phyloP scores from a whole-genome alignment of 2,113 vertebrate species.

The Phylloscopus trochiloides region DNA sequence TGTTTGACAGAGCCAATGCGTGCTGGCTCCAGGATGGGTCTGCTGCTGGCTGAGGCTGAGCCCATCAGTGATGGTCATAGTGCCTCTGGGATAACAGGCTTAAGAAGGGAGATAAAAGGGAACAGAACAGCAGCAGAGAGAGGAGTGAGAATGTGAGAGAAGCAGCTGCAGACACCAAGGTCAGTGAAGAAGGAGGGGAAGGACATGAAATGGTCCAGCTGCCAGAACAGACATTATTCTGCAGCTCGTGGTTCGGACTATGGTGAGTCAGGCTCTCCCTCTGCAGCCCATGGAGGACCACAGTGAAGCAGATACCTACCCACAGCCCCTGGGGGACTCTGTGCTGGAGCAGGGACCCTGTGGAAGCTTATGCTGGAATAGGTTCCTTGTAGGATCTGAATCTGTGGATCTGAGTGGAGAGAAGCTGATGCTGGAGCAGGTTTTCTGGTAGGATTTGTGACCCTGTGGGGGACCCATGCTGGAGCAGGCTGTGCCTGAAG shows the following conservation, averaged over 20 bases:
- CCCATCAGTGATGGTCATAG: rapidly evolving
- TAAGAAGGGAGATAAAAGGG: neutral
- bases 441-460: neutral
- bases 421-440: neutral
- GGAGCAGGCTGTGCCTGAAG: neutral
- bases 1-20: neutral
- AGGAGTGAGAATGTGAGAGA: neutral
- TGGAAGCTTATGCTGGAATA: neutral
- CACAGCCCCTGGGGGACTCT: neutral
- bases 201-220: neutral
- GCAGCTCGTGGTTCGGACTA: rapidly evolving
- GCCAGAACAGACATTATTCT: neutral
- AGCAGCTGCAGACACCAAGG: neutral
- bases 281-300: neutral
- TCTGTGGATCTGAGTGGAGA: neutral
- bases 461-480: neutral
- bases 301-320: neutral
- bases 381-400: neutral
- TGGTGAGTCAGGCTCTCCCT: neutral
- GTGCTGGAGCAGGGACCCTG: neutral
- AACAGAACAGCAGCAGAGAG: neutral
- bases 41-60: neutral
- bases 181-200: neutral
- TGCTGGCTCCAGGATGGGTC: neutral
- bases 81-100: neutral